Conservation (phyloP, 2,797 vertebrate genomes). For the Cercopithecus hamlyni region DNA sequence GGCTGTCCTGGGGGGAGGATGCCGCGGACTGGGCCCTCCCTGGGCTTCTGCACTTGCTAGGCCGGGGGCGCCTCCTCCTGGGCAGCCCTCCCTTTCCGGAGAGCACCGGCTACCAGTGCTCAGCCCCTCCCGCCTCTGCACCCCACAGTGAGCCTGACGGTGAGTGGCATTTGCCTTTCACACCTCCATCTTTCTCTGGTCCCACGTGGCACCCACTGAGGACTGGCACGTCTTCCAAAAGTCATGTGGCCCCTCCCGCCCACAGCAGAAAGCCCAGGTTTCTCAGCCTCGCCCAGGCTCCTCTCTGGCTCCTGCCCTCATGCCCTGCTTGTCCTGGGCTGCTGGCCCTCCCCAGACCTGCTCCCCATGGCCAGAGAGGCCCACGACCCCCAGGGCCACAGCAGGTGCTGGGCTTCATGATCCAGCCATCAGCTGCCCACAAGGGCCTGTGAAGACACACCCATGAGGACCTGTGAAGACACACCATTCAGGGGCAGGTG, state of each 20-base stretch:
- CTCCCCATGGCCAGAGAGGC: not conserved
- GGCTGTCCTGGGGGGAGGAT: not conserved
- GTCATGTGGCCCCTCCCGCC: not conserved
- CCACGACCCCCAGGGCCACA: not conserved
- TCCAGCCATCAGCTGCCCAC: not conserved
- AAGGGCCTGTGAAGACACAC: not conserved
- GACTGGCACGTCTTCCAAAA: not conserved
- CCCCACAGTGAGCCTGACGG: not conserved
- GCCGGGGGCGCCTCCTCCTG: no score
- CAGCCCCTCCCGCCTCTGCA: not conserved
- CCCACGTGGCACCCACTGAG: no score
- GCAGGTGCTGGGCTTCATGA: not conserved
- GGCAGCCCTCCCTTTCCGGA: not conserved
- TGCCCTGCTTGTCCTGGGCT: constrained; percentile 78
- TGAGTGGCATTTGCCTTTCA: no score
- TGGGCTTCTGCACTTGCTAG: not conserved
- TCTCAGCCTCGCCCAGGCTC: not conserved
- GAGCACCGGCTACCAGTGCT: no score
- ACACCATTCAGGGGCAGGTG: rapidly evolving
- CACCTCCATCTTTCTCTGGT: not conserved
- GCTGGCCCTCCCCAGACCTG: not conserved
- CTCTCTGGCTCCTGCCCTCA: constrained; percentile 65
- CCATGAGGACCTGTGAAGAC: not conserved
- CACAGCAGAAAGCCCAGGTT: not conserved
- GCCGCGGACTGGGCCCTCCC: not conserved